Base-by-base conservation (phyloP, 2,797 vertebrate species). In the Jordanella pulchra region DNA sequence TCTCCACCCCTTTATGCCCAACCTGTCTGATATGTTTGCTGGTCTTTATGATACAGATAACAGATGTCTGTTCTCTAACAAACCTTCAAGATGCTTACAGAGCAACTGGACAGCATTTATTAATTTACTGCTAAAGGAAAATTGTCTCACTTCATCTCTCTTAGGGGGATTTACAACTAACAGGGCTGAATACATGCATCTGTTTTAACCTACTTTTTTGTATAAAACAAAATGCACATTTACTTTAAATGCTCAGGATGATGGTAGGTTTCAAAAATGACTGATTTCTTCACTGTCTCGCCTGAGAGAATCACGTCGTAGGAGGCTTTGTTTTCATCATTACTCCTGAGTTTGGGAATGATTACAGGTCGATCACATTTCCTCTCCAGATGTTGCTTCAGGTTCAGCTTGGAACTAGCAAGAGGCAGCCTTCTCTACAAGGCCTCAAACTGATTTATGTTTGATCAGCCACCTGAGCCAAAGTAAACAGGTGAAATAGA, bases 391-490 rank as follows among this genome's bases (percentile, higher is more conserved):
- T 63, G 71, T 70, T 71, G 67, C 69, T 77, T 14, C 18, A 10
- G 35, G 21, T 39, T 61, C 32, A 23, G 32, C 58, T n/a, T 18
- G 21, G 21, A 65, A 25, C n/a, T 75, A 69, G 72, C 1, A 45
- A 79, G 74, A 75, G 53, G 51, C 74, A n/a, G 7, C 56, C 72
- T 64, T 83, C 76, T 82, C 63, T 71, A 71, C 63, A 69, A 77
- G 68, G 65, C 69, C 75, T 83, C 18, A 2, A 42, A 69, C 66
- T 84, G 78, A 84, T 76, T 73, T 35, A 27, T 12, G 73, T 68
- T 72, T 79, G 70, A 76, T 84, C 67, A 9, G 69, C 60, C 73
- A n/a, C 67, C 32, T 70, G 71, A 77, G 67, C 76, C 81, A 79
- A 79, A 72, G 30, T 23, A 30, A 69, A 73, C 69, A 69, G 44